phyloP scores from a whole-genome alignment of 2,113 vertebrate species.

The Leptobrachium ailaonicum region DNA sequence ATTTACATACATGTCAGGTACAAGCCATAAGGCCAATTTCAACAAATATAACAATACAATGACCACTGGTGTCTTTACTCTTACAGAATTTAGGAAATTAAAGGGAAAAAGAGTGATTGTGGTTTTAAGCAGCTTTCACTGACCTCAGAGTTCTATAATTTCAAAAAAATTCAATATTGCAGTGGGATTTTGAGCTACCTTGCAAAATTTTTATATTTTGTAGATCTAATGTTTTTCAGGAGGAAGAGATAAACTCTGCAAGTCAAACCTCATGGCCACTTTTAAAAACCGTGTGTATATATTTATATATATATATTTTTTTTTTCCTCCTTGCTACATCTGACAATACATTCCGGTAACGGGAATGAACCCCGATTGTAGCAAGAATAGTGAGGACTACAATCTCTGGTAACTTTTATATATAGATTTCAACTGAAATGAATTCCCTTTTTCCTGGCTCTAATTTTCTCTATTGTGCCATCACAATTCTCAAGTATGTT shows the following conservation, averaged over 20 bases:
- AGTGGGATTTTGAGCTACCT: constrained; percentile 12
- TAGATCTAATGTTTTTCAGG: not conserved
- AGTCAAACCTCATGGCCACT: not conserved
- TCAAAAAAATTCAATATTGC: not conserved
- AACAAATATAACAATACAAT: too few relatives aligned
- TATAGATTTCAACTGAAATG: not conserved
- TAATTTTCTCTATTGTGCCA: not conserved
- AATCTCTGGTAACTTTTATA: not conserved
- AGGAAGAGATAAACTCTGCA: not conserved
- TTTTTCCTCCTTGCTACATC: not conserved
- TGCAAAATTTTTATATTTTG: constrained; percentile 12
- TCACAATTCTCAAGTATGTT: not conserved
- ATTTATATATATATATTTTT: too few relatives aligned
- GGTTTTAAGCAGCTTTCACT: too few relatives aligned
- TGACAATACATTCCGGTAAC: not conserved
- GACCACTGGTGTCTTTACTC: too few relatives aligned
- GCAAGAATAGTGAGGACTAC: not conserved
- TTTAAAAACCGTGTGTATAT: not conserved
- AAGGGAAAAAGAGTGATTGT: too few relatives aligned
- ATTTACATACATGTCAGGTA: too few relatives aligned
- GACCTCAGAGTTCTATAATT: not conserved
- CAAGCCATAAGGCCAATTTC: too few relatives aligned
- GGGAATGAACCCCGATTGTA: constrained; percentile 2
- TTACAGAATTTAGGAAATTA: too few relatives aligned
- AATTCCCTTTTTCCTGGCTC: not conserved